phyloP scores from a whole-genome alignment of 2,797 vertebrate species.

The Tenualosa ilisha region DNA sequence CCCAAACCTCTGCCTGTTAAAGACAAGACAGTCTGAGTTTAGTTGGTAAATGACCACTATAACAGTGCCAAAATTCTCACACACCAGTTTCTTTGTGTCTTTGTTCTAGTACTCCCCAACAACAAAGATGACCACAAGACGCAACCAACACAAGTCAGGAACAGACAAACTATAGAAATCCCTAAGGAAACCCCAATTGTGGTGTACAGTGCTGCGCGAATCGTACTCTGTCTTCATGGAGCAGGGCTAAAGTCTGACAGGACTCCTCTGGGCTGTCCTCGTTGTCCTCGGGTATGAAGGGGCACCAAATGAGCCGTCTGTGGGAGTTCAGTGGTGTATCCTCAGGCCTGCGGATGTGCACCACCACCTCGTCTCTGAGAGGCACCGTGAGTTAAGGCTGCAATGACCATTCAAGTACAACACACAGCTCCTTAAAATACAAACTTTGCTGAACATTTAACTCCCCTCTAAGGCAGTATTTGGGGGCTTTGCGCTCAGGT shows the following conservation, averaged over 20 bases:
- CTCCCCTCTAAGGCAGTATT: too few species aligned
- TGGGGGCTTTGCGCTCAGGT: neutral
- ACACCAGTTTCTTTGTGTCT: neutral
- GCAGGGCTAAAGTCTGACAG: constrained; percentile 89
- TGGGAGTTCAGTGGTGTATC: constrained; percentile 84
- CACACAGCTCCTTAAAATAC: neutral
- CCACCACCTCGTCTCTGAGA: constrained; percentile 89
- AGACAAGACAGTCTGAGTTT: neutral
- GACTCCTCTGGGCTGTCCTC: constrained; percentile 89
- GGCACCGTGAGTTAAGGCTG: constrained; percentile 69
- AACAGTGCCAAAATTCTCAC: neutral
- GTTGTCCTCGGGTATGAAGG: constrained; percentile 91
- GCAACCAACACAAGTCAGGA: neutral
- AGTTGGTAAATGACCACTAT: neutral
- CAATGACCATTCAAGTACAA: neutral
- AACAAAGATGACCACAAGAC: neutral
- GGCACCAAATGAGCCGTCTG: constrained; percentile 96
- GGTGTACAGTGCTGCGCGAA: neutral
- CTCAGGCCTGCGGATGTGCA: constrained; percentile 87
- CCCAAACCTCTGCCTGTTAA: constrained; percentile 94
- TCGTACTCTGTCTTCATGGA: constrained; percentile 93
- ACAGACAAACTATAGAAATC: constrained; percentile 15
- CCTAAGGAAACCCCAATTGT: neutral
- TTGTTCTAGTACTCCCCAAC: neutral
- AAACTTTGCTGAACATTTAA: neutral